Evolutionary conservation across 2,888 invertebrate genomes (phyloP).

Genomic region (Synergus laeviventris): DNA sequence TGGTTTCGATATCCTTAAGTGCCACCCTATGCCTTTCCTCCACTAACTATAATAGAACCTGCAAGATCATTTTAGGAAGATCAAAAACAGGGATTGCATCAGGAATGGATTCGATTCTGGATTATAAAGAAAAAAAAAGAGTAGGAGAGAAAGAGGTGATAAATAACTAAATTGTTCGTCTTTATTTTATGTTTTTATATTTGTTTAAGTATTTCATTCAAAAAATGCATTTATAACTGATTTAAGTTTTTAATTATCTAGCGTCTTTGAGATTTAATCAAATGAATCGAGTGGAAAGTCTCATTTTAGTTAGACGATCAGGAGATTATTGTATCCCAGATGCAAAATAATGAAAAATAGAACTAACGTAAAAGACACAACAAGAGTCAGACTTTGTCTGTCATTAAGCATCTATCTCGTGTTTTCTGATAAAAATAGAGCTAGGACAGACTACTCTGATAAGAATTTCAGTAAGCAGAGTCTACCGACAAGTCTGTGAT

Average conservation of each 20-base stretch:
- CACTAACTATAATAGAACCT: not conserved
- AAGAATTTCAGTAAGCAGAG: conserved; percentile 21
- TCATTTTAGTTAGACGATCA: not conserved
- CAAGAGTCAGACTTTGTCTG: conserved; percentile 3
- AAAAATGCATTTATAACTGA: not conserved
- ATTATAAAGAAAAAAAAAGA: no score
- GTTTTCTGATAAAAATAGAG: conserved; percentile 29
- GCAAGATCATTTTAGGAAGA: not conserved
- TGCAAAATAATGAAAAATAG: not conserved
- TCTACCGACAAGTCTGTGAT: not conserved
- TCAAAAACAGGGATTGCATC: not conserved
- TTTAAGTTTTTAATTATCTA: not conserved
- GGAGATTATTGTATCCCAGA: not conserved
- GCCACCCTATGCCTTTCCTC: no score
- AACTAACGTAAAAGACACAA: not conserved
- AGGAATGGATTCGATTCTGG: no score
- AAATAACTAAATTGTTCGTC: no score
- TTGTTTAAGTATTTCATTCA: no score
- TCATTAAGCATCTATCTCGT: not conserved
- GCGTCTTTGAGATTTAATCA: not conserved
- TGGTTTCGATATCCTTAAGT: no score
- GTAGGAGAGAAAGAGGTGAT: no score
- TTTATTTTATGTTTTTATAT: no score
- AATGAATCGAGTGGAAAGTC: not conserved
- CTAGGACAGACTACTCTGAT: conserved; percentile 8